A percentile compares a stretch with the other conserved stretches of the same genome.
Evolutionary conservation across 2,113 vertebrate genomes (phyloP).

Genomic region (Micronycteris hirsuta): DNA sequence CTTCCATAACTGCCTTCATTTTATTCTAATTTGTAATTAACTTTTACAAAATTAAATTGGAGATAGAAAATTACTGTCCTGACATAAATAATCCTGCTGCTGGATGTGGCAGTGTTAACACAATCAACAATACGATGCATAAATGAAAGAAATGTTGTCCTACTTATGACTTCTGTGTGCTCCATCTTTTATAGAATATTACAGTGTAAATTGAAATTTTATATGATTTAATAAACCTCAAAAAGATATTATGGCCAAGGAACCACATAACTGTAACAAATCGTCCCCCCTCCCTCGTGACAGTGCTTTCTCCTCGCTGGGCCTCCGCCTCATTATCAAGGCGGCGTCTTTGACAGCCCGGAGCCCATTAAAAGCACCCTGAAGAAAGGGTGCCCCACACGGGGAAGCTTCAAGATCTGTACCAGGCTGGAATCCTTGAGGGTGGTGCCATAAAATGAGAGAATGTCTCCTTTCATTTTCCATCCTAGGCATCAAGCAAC

Average conservation of each 20-base stretch:
- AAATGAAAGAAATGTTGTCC: conserved; percentile 78
- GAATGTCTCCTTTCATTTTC: conserved; percentile 45
- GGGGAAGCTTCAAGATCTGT: conserved; percentile 20
- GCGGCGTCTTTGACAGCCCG: conserved; percentile 58
- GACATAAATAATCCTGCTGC: conserved; percentile 79
- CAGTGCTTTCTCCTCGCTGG: conserved; percentile 32
- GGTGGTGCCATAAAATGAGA: conserved; percentile 32
- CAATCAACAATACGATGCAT: conserved; percentile 76
- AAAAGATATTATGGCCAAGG: conserved; percentile 81
- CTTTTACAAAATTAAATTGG: conserved; percentile 82
- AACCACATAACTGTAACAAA: conserved; percentile 79
- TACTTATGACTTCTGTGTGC: conserved; percentile 78
- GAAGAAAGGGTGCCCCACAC: conserved; percentile 56
- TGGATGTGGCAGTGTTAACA: conserved; percentile 78
- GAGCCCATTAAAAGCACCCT: conserved; percentile 63
- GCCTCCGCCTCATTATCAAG: conserved; percentile 66
- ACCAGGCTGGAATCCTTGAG: conserved; percentile 31
- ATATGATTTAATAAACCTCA: conserved; percentile 85
- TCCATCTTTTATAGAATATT: conserved; percentile 81
- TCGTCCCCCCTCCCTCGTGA: conserved; percentile 72
- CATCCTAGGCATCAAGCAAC: conserved; percentile 36
- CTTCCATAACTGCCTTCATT: conserved; percentile 74
- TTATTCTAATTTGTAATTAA: conserved; percentile 83
- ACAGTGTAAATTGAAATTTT: conserved; percentile 83
- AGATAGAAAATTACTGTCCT: conserved; percentile 78